A percentile compares a stretch with the other conserved stretches of the same genome.
These are phyloP conservation scores for Lepus oiostolus DNA, from an alignment of 2,797 vertebrate genomes.

Conservation along the genomic window DNA sequence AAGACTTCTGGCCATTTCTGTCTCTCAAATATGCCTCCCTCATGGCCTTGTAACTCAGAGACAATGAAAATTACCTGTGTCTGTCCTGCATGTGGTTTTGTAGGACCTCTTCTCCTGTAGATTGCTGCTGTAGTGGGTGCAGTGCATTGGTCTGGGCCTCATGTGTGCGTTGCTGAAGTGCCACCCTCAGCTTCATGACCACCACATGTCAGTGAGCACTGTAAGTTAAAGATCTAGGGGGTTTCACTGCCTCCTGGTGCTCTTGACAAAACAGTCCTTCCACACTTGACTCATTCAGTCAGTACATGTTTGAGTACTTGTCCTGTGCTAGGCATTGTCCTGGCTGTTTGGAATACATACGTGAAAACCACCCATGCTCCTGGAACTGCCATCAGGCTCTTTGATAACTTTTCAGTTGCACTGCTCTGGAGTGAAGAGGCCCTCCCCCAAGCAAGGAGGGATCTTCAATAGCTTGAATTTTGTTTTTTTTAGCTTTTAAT, in stretches of 20 bases:
- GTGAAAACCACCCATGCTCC: background rate
- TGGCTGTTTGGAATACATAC: background rate
- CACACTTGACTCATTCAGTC: background rate
- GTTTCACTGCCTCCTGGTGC: background rate
- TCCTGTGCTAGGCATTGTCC: background rate
- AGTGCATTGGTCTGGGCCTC: background rate
- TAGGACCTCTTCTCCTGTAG: background rate
- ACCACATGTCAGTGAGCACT: background rate
- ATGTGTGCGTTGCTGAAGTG: fast-evolving
- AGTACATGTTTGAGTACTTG: background rate
- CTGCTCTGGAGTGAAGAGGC: background rate
- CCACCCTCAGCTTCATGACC: background rate
- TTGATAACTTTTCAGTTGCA: background rate
- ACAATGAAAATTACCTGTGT: background rate
- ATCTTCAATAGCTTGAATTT: background rate
- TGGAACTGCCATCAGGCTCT: background rate
- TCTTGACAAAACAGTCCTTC: background rate
- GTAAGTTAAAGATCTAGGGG: background rate
- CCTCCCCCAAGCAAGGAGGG: background rate
- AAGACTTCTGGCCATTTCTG: background rate
- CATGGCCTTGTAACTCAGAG: background rate
- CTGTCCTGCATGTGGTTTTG: background rate
- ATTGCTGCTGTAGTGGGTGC: background rate
- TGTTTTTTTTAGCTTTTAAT: background rate
- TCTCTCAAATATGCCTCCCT: background rate